Base-by-base conservation (phyloP, 2,888 invertebrate genomes). In the Drepana falcataria region DNA sequence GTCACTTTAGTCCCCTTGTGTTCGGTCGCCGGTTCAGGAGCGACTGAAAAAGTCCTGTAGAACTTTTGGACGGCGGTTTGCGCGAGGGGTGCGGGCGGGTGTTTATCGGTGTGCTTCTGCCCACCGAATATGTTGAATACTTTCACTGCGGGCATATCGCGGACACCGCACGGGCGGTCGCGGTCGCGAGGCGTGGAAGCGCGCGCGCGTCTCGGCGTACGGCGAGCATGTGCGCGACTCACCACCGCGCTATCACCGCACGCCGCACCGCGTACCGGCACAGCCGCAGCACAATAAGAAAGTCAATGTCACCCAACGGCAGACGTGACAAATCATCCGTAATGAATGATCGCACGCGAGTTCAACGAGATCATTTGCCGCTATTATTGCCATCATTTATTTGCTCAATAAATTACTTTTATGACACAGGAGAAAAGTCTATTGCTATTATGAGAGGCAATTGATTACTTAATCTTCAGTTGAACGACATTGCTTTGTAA, bases 121-220 rank as follows among this genome's bases (percentile, higher is more conserved):
- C 86, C 87, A 80, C 90, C 91, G 85, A 91, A 91, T 90, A 91
- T 87, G 77, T 84, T 87, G 77, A 90, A 89, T 77, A 90, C 91
- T 89, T 91, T 91, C 89, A 90, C 91, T 87, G 87, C 89, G 90
- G 91, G 91, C 90, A 90, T 91, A 70, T 78, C 89, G 87, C 87
- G 87, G 78, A 77, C 83, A 85, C 87, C 79, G 66, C 57, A 74
- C 78, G 76, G 76, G 77, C 79, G 79, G 76, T 78, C 79, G 83
- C 82, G 77, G 73, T 83, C 83, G 85, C 83, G 83, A 69, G 74
- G 79, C 77, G 79, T 81, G 66, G 80, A 85, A 73, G 88, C 88
- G 89, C 88, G 89, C 90, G 89, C 90, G 85, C 87, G 70, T 79
- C 70, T 69, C 87, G 85, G 77, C 82, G 79, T 73, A 79, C 88